A percentile compares a stretch with the other conserved stretches of the same genome.
Evolutionary conservation across 2,113 vertebrate species (phyloP).

Genomic region (Ophthalmolycus amberensis): DNA sequence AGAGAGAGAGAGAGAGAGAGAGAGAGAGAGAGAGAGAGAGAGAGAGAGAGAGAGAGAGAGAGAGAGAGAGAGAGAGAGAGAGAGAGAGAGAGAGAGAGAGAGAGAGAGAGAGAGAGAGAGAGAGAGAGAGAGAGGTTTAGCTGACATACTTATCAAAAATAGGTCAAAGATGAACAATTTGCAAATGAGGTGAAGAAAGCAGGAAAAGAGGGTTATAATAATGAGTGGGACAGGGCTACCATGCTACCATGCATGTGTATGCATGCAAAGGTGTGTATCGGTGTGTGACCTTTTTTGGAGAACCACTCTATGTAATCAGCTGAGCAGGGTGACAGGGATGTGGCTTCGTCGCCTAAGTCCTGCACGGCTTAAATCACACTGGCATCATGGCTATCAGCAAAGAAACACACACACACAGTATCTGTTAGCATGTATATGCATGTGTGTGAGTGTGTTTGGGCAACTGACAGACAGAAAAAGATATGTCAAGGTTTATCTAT

Average conservation of each 20-base stretch:
- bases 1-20: too few relatives aligned
- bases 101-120: too few relatives aligned
- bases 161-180: constrained; percentile 73
- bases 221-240: constrained; percentile 14
- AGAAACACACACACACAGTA: constrained; percentile 1
- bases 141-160: constrained; percentile 57
- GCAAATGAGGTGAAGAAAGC: constrained; percentile 62
- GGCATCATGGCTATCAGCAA: constrained; percentile 56
- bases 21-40: background rate
- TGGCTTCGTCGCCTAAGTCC: constrained; percentile 63
- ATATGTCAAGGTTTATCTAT: background rate
- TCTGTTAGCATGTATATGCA: background rate
- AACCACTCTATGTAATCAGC: constrained; percentile 75
- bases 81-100: too few relatives aligned
- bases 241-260: constrained; percentile 20
- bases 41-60: background rate
- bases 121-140: constrained; percentile 9
- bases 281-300: constrained; percentile 51
- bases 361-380: constrained; percentile 70
- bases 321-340: constrained; percentile 48
- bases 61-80: background rate
- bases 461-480: background rate
- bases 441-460: background rate
- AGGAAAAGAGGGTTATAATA: constrained; percentile 3
- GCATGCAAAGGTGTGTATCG: background rate